Base-by-base conservation (phyloP, 1,140 invertebrate species). In the Daktulosphaira vitifoliae region DNA sequence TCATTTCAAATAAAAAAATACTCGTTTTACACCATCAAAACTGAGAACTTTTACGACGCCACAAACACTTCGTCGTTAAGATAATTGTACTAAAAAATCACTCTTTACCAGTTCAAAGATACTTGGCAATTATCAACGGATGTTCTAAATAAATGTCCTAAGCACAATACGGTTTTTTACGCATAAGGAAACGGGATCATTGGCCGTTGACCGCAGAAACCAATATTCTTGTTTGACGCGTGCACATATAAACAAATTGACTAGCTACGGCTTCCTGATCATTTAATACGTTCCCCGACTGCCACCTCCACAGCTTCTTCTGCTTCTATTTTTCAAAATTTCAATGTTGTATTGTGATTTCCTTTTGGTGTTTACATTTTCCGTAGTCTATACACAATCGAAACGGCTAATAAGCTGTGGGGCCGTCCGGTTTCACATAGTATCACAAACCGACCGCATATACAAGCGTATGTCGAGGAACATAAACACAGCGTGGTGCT, bases 181-280 rank as follows among this genome's bases (percentile, higher is more conserved):
- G n/a, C n/a, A n/a, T n/a, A n/a, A 23, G 4, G 20, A 49, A 23
- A 5, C 46, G 46, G 46, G 46, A 49, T 49, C 46, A 49, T 49
- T 49, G 46, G 22, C 46, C 46, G 22, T 20, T 11, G 29, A 44
- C 39, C 39, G 39, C 39, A 44, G 39, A 44, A 44, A 44, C n/a
- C 39, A 7, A 16, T 16, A 15, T 5, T 37, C 4, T 11, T 11
- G 5, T n/a, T n/a, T 15, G n/a, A 4, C 9, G 44, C 18, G n/a
- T 16, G 23, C 18, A 5, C 18, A 13, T 44, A 44, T 59, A 59
- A 59, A 59, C 54, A 59, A 44, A 59, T 59, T 44, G 54, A 59
- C 54, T n/a, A n/a, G n/a, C n/a, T 5, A 33, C 39, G 38, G 54
- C 54, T 59, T 59, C 54, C 54, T 59, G 54, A 39, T 56, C 11